Evolutionary conservation across 2,888 invertebrate species (phyloP).

Genomic region (Scaptomyza polygonia): DNA sequence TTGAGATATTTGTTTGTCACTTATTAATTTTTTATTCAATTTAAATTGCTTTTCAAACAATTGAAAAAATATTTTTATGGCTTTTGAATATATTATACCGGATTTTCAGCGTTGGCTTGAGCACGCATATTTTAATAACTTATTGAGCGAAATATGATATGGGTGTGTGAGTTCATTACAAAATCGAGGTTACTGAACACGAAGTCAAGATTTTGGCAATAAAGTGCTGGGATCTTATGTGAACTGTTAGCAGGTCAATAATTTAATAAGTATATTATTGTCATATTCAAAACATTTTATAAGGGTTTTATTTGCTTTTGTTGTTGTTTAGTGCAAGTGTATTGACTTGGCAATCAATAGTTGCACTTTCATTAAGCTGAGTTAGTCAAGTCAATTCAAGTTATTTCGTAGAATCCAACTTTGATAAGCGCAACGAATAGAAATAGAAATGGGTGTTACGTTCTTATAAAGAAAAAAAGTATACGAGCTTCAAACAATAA

Average conservation of each 20-base stretch:
- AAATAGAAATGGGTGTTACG: constrained; percentile 18
- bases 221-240: background rate
- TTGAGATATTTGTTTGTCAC: constrained; percentile 7
- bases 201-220: background rate
- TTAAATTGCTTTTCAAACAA: constrained; percentile 10
- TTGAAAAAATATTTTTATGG: constrained; percentile 20
- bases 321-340: background rate
- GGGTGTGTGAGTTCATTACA: background rate
- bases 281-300: background rate
- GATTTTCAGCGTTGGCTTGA: constrained; percentile 16
- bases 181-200: background rate
- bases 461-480: constrained; percentile 3
- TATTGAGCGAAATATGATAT: constrained; percentile 21
- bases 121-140: background rate
- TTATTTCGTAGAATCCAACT: constrained; percentile 4
- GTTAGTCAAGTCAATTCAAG: constrained; percentile 57
- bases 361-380: constrained; percentile 24
- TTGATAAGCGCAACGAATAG: constrained; percentile 14
- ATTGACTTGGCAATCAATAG: constrained; percentile 11
- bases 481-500: constrained; percentile 18
- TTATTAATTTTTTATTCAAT: background rate
- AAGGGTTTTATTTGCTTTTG: background rate
- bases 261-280: constrained; percentile 3
- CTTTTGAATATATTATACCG: constrained; percentile 29
- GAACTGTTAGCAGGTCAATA: background rate